Evolutionary conservation across 1,140 invertebrate genomes (phyloP), one percentile per base, ranked within the genome.

Genomic region (Cotesia glomerata): DNA sequence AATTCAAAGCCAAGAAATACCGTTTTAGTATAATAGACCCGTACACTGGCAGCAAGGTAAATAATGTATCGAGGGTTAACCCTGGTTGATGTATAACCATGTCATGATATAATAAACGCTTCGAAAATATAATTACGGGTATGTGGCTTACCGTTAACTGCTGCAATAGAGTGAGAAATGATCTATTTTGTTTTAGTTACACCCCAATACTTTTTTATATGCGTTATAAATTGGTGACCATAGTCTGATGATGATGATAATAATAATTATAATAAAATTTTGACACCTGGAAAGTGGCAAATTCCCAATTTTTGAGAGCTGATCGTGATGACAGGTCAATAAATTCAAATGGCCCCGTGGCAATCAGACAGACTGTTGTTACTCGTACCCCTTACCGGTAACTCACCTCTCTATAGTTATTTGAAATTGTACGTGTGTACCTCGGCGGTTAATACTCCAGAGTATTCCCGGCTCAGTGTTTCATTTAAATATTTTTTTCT

Each of bases 271-370:
- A 75, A 76, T 76, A 11, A 62, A 75, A 81, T 82, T 80, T 82
- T 82, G 79, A 84, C 83, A 84, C 83, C 83, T 84, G 83, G 80
- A 78, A 80, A 78, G 81, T 81, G 80, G 81, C 80, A 80, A 78
- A 80, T 82, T 83, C 77, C 77, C 77, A 76, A 75, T 82, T 82
- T 84, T 82, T 76, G 78, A 79, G 78, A 75, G 77, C 77, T 77
- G 70, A 36, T 51, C 56, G 74, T 79, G 79, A 83, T 84, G 80
- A 82, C 76, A 80, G 83, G 81, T 84, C 79, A 81, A 84, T 84
- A 84, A 83, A 84, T 84, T 79, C 79, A 76, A 77, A 76, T 65
- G 56, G 75, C 72, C 73, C 78, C 71, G 74, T 82, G 72, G 77
- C 78, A 79, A 82, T 82, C 77, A 79, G 77, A 54, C 76, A 54